Base-by-base conservation (phyloP, 2,888 invertebrate genomes). In the Apodemia zela region DNA sequence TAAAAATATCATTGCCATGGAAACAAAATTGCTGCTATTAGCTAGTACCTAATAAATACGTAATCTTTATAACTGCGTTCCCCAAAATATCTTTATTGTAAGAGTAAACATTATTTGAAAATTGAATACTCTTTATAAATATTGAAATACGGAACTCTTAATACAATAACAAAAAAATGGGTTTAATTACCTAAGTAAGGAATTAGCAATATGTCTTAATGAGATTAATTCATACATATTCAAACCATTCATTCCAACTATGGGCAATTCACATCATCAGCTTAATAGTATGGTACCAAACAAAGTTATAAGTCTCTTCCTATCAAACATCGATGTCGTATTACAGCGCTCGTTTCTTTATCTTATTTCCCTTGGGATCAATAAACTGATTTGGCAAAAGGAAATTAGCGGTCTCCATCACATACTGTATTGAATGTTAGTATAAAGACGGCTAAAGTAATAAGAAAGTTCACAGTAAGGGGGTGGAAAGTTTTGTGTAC, bases 321-420 rank as follows among this genome's bases (percentile, higher is more conserved):
- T 73, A 75, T 74, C 72, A 69, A 68, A 63, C 64, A 66, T 66
- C 68, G 72, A 73, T 70, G 73, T 67, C 69, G 67, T 65, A 63
- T 58, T 65, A 65, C 67, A 65, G 69, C 68, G 70, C 68, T 60
- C 69, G 59, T 66, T 70, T 72, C 71, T 74, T 69, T 71, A 72
- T 73, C 69, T 68, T 47, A 17, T 59, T 67, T 70, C 75, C 73
- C 67, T 58, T 59, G 72, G 76, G 75, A 74, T 72, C 67, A 70
- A 74, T 76, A 76, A 73, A 71, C 67, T 71, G 70, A 73, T 72
- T 73, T 72, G 76, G 77, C 76, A 64, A 45, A 64, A 77, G 77
- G 77, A 77, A 78, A 78, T 78, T 75, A 79, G 73, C 70, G 72
- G 74, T 72, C 29, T 45, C 42, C 47, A 63, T 33, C 33, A 35